These are phyloP conservation scores for Pandion haliaetus DNA, from an alignment of 2,113 vertebrate genomes.

Conservation along the genomic window DNA sequence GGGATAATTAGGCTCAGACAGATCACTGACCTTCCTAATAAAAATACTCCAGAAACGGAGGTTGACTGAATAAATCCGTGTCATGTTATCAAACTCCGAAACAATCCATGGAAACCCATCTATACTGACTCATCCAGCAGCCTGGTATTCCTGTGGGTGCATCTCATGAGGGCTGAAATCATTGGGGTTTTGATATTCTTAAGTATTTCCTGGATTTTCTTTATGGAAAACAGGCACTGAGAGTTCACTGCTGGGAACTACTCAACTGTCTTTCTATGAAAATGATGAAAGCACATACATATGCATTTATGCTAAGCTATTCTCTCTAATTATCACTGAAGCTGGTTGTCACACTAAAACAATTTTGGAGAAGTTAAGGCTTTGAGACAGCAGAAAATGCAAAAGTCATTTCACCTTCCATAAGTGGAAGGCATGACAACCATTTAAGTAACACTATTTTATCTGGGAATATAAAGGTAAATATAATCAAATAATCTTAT, in stretches of 20 bases:
- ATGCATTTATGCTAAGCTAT: slow-evolving; percentile 46
- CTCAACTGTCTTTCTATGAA: background rate
- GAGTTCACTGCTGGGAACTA: background rate
- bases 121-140: background rate
- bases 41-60: slow-evolving; percentile 21
- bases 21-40: slow-evolving; percentile 42
- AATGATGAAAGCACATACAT: background rate
- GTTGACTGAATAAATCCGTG: slow-evolving; percentile 19
- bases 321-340: slow-evolving; percentile 25
- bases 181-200: background rate
- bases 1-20: slow-evolving; percentile 47
- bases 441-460: background rate
- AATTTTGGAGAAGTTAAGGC: background rate
- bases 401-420: background rate
- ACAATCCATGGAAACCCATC: background rate
- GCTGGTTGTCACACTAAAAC: slow-evolving; percentile 4
- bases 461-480: slow-evolving; percentile 5
- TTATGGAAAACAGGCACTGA: background rate
- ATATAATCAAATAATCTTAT: background rate
- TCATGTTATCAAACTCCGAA: background rate
- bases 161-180: background rate
- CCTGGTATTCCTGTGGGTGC: background rate
- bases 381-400: background rate
- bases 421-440: background rate
- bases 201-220: background rate